Percentiles rank a stretch among this genome's conserved stretches.
Evolutionary conservation across 2,797 vertebrate species (phyloP).

Genomic region (Tapera naevia): DNA sequence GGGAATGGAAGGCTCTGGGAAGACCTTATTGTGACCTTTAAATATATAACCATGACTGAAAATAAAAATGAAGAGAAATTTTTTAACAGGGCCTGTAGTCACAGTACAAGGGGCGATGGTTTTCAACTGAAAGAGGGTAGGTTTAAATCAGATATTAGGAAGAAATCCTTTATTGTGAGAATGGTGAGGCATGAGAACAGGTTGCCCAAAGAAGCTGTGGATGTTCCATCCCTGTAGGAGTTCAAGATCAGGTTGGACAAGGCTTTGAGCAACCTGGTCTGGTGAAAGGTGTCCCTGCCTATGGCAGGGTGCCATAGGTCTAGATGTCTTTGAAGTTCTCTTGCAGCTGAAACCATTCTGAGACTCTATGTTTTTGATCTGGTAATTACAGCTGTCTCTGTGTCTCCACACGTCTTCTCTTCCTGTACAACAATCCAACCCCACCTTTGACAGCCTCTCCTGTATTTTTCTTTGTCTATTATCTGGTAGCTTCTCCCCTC

Average conservation of each 20-base stretch:
- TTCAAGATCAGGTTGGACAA: rapidly evolving
- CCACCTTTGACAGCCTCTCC: not conserved
- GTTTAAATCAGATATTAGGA: not conserved
- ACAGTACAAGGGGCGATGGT: not conserved
- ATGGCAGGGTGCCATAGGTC: rapidly evolving
- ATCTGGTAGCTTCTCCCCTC: not conserved
- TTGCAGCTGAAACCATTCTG: not conserved
- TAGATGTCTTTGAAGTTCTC: not conserved
- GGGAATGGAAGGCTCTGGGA: not conserved
- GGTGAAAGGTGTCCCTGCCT: not conserved
- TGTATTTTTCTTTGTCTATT: not conserved
- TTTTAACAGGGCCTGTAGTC: not conserved
- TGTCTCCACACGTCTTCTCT: not conserved
- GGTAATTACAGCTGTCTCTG: not conserved
- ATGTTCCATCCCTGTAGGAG: rapidly evolving
- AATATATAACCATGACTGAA: not conserved
- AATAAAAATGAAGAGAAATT: not conserved
- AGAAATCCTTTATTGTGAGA: not conserved
- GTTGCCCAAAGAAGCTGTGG: not conserved
- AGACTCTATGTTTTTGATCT: not conserved
- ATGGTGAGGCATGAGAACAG: not conserved
- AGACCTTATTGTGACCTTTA: not conserved
- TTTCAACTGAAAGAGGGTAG: not conserved
- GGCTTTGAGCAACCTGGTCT: not conserved
- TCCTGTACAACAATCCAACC: not conserved